phyloP scores from a whole-genome alignment of 2,113 vertebrate species.

The Pionites leucogaster region DNA sequence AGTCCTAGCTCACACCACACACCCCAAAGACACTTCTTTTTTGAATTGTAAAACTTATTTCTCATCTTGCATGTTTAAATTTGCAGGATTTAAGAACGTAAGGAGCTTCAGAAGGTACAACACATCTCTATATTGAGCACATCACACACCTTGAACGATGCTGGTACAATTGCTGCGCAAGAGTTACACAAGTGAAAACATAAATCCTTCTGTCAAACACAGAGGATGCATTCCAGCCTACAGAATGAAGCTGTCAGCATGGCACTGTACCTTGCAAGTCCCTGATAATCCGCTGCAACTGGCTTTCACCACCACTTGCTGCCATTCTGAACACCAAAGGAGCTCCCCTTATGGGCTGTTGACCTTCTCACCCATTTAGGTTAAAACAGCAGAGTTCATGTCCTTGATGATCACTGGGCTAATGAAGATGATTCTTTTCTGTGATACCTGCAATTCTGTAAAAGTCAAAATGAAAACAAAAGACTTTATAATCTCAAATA shows the following conservation, averaged over 20 bases:
- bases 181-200: not conserved
- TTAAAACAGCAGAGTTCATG: not conserved
- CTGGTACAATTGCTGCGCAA: not conserved
- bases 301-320: constrained; percentile 81
- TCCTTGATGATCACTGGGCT: not conserved
- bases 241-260: not conserved
- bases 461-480: not conserved
- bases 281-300: constrained; percentile 92
- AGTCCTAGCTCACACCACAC: not conserved
- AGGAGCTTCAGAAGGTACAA: not conserved
- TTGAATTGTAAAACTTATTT: not conserved
- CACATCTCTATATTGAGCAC: not conserved
- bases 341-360: not conserved
- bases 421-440: not conserved
- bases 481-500: not conserved
- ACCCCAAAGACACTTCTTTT: not conserved
- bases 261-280: constrained; percentile 86
- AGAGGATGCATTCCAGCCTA: not conserved
- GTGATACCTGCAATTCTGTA: constrained; percentile 29
- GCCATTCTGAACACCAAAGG: constrained; percentile 74
- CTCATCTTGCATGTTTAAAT: not conserved
- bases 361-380: constrained; percentile 10
- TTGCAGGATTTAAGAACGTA: not conserved
- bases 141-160: not conserved
- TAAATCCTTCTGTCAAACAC: not conserved